phyloP scores from a whole-genome alignment of 2,797 vertebrate genomes.

The Gastrophryne carolinensis region DNA sequence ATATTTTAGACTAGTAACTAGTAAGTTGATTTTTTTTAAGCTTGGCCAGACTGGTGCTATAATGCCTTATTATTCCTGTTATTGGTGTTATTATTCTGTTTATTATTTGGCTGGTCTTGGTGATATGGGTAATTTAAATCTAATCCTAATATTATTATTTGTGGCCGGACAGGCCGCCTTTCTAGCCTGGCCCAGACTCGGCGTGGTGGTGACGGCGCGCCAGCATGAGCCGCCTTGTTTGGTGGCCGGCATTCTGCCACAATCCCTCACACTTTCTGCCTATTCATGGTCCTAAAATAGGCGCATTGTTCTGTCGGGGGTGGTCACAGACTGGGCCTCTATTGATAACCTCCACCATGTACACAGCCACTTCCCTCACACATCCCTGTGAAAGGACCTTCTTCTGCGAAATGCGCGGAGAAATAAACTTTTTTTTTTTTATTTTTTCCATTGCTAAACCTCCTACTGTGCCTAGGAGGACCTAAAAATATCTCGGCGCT shows the following conservation, averaged over 20 bases:
- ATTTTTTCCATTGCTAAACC: constrained; percentile 42
- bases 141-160: no score
- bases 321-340: constrained; percentile 17
- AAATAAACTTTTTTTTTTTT: constrained; percentile 46
- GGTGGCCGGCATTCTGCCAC: neutral
- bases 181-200: neutral
- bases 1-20: no score
- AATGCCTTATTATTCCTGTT: no score
- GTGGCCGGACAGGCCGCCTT: neutral
- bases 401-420: constrained; percentile 18
- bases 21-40: no score
- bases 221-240: neutral
- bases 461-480: constrained; percentile 42
- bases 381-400: constrained; percentile 17
- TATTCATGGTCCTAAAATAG: constrained; percentile 30
- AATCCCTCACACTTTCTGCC: constrained; percentile 31
- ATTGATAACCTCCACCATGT: constrained; percentile 38
- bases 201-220: neutral
- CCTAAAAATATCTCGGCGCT: constrained; percentile 46
- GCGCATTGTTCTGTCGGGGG: constrained; percentile 22
- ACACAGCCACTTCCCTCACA: constrained; percentile 17
- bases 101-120: no score
- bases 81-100: no score
- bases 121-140: no score
- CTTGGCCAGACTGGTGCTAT: no score